Evolutionary conservation across 2,888 invertebrate species (phyloP).

Genomic region (Podotricha telesiphe): DNA sequence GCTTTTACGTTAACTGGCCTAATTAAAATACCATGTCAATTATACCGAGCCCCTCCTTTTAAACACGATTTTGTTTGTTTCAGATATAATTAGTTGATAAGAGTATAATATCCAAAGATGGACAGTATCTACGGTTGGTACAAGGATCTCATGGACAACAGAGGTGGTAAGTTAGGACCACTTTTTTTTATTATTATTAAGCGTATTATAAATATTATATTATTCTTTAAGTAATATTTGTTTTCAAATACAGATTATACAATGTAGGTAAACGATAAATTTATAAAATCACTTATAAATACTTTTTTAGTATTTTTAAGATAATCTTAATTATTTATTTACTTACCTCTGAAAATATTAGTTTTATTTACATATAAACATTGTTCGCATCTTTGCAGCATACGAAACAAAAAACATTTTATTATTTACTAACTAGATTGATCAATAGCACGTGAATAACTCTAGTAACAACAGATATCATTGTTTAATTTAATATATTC

Average conservation of each 20-base stretch:
- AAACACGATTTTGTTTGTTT: conserved; percentile 59
- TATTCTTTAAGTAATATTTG: too few relatives aligned
- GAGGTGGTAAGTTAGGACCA: conserved; percentile 84
- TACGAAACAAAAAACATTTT: neutral
- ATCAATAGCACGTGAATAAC: conserved; percentile 4
- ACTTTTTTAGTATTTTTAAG: too few relatives aligned
- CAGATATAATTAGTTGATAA: conserved; percentile 72
- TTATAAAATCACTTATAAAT: too few relatives aligned
- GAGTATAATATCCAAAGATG: conserved; percentile 78
- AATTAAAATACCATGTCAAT: conserved; percentile 39
- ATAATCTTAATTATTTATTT: too few relatives aligned
- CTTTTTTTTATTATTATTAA: too few relatives aligned
- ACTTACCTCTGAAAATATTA: too few relatives aligned
- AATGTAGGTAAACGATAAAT: too few relatives aligned
- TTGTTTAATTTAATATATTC: conserved; percentile 22
- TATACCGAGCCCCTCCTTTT: conserved; percentile 25
- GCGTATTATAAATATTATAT: too few relatives aligned
- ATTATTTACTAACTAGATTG: neutral
- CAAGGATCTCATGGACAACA: conserved; percentile 88
- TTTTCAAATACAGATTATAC: too few relatives aligned
- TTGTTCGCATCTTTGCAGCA: neutral
- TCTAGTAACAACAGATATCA: conserved; percentile 1
- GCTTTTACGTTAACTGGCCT: conserved; percentile 44
- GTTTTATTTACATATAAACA: too few relatives aligned
- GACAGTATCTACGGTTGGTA: conserved; percentile 85